Base-by-base conservation (phyloP, 2,888 invertebrate species). In the Catocala fraxini region DNA sequence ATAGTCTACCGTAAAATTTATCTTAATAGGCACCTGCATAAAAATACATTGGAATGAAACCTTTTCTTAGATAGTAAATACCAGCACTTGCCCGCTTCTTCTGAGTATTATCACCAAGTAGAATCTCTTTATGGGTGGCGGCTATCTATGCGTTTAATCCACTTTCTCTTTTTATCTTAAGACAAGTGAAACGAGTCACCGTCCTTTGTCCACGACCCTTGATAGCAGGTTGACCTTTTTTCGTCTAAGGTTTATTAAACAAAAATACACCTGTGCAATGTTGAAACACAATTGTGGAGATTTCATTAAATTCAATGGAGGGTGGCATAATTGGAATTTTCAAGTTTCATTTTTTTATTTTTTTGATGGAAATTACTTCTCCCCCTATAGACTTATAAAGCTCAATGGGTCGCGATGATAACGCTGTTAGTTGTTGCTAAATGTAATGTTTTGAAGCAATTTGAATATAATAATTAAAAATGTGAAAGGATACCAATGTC, bases 71-170 rank as follows among this genome's bases (percentile, higher is more conserved):
- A 79, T 80, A 78, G 72, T 76, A 65, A 73, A 73, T 63, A 77
- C 70, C 61, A 39, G 75, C 73, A 66, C 66, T 75, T 67, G 68
- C 61, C 65, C 68, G 71, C 63, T 60, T 75, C 76, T 70, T 74
- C 80, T 73, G 56, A 51, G 58, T 56, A 47, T 70, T 80, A 77
- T 80, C 80, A 74, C 51, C 33, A 65, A 73, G 72, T 70, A 52
- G 65, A 75, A 77, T 77, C 77, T 78, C 73, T 77, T 77, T 77
- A 77, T 73, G 73, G 76, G 59, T 51, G 55, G 71, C 84, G 80
- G 87, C 84, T 91, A 92, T 92, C 92, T 89, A 83, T 87, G 88
- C 89, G 89, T 91, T 91, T 91, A 92, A 91, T 92, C 92, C 91
- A 89, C 89, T 91, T 87, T 90, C 86, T 83, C 80, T 88, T 89